Evolutionary conservation across 1,140 invertebrate genomes (phyloP).

Genomic region (Platyscapa corneri): DNA sequence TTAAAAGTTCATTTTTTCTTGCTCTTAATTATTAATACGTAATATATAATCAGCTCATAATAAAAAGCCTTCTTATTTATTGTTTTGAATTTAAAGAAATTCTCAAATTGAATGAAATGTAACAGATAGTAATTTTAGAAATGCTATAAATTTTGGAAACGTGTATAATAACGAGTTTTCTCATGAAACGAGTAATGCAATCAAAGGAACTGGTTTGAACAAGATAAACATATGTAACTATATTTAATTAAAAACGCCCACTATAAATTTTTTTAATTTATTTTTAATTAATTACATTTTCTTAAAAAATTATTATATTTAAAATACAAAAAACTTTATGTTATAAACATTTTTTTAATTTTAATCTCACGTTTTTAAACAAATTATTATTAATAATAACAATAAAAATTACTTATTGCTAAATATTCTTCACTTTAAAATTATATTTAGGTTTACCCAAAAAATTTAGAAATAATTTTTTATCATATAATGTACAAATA

Average conservation of each 20-base stretch:
- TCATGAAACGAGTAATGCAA: too few species aligned
- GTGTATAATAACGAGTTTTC: too few species aligned
- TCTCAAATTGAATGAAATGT: background rate
- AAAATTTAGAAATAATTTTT: background rate
- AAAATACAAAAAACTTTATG: too few species aligned
- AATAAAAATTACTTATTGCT: background rate
- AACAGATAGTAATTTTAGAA: background rate
- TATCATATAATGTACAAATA: background rate
- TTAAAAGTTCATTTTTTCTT: too few species aligned
- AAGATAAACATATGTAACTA: background rate
- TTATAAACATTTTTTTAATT: too few species aligned
- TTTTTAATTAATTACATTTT: too few species aligned
- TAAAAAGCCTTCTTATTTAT: background rate
- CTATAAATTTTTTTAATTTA: background rate
- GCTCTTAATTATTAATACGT: too few species aligned
- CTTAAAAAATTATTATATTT: too few species aligned
- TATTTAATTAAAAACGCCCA: background rate
- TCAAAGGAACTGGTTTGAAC: background rate
- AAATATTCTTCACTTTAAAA: background rate
- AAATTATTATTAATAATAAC: background rate
- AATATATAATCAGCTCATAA: background rate
- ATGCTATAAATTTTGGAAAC: background rate
- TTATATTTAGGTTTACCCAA: background rate
- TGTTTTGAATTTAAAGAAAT: background rate
- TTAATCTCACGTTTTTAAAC: too few species aligned